Percentiles rank a stretch among this genome's conserved stretches.
Evolutionary conservation across 2,113 vertebrate species (phyloP).

Genomic region (Callochromis pleurospilus): DNA sequence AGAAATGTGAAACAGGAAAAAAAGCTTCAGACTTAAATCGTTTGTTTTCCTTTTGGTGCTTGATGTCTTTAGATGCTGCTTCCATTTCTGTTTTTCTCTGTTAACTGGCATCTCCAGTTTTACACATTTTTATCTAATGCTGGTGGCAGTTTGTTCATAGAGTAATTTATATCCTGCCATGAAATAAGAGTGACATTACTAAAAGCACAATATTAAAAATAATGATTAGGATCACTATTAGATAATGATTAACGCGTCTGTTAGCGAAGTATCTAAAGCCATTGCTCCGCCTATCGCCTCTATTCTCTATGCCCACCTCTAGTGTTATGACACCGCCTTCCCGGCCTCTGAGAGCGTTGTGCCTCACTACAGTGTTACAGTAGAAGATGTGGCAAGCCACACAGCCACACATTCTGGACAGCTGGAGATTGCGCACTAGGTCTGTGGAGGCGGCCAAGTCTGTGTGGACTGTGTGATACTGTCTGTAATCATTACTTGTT

Average conservation of each 20-base stretch:
- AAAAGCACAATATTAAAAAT: background rate
- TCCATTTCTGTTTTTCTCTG: background rate
- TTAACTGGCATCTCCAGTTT: background rate
- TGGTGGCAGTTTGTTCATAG: background rate
- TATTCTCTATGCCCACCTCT: conserved; percentile 61
- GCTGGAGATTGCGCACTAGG: conserved; percentile 89
- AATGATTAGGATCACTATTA: background rate
- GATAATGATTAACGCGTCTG: background rate
- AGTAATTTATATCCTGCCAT: background rate
- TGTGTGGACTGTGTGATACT: conserved; percentile 93
- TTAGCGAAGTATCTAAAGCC: accelerated
- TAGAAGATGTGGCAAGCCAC: conserved; percentile 94
- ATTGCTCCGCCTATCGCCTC: conserved; percentile 64
- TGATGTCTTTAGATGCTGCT: background rate
- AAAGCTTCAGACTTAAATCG: background rate
- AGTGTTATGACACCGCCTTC: conserved; percentile 67
- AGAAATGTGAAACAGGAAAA: background rate
- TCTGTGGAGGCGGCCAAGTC: conserved; percentile 95
- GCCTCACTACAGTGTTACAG: conserved; percentile 88
- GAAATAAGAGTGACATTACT: background rate
- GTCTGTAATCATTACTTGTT: conserved; percentile 81
- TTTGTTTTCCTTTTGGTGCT: background rate
- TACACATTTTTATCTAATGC: background rate
- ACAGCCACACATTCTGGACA: conserved; percentile 80
- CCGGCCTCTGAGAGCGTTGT: conserved; percentile 49